Evolutionary conservation across 2,113 vertebrate species (phyloP).

Genomic region (Damaliscus lunatus): DNA sequence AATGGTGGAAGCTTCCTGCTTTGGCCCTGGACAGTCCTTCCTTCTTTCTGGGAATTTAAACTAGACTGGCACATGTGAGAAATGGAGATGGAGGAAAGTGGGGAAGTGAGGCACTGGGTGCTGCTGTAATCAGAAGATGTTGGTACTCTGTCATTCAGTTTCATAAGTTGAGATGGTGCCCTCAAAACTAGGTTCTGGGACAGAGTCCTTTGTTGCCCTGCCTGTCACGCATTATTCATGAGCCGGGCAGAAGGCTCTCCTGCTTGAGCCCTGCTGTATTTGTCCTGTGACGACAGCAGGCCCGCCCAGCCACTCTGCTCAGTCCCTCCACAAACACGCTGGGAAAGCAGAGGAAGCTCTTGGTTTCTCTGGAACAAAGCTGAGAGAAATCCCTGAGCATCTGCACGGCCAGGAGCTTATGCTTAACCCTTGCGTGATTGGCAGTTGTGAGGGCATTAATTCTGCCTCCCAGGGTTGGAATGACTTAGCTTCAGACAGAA

Average conservation of each 20-base stretch:
- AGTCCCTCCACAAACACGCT: neutral
- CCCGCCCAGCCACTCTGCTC: neutral
- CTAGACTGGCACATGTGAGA: neutral
- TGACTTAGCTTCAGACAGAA: neutral
- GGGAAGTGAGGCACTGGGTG: neutral
- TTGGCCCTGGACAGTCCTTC: neutral
- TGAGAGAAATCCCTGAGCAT: neutral
- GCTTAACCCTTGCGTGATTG: neutral
- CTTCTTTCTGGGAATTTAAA: conserved; percentile 8
- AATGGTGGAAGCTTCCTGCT: neutral
- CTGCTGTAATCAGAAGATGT: neutral
- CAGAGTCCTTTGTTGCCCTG: neutral
- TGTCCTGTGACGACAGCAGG: neutral
- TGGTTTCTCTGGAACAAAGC: neutral
- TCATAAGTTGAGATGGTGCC: neutral
- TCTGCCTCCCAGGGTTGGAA: neutral
- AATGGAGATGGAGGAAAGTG: neutral
- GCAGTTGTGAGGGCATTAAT: neutral
- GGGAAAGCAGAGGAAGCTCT: neutral
- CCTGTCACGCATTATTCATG: neutral
- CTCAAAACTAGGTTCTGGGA: neutral
- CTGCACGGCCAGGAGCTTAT: neutral
- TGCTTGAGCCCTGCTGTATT: neutral
- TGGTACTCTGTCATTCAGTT: neutral
- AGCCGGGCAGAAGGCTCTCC: neutral